Percentiles rank a stretch among this genome's conserved stretches.
phyloP scores from a whole-genome alignment of 2,113 vertebrate species.

The Nibea albiflora region DNA sequence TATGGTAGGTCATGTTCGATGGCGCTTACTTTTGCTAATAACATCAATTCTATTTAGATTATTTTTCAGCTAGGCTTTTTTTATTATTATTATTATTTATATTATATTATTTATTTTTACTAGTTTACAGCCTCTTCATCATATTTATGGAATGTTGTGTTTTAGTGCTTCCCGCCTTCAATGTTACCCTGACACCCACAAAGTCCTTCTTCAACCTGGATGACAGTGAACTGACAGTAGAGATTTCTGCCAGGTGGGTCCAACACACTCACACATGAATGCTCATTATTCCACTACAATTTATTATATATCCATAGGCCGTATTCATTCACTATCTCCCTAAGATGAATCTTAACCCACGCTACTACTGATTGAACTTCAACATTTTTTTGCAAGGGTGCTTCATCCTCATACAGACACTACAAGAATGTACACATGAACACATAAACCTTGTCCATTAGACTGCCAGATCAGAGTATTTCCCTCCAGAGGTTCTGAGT shows the following conservation, averaged over 20 bases:
- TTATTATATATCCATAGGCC: neutral
- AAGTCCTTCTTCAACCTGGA: slow-evolving; percentile 75
- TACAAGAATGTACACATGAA: neutral
- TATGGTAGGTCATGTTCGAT: slow-evolving; percentile 70
- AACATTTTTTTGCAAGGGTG: neutral
- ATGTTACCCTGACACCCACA: slow-evolving; percentile 79
- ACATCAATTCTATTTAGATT: neutral
- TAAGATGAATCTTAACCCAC: neutral
- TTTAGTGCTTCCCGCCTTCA: slow-evolving; percentile 85
- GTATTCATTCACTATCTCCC: neutral
- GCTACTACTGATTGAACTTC: neutral
- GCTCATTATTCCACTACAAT: neutral
- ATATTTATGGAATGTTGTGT: neutral
- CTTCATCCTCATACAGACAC: neutral
- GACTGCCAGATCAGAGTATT: neutral
- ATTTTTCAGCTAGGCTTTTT: too few relatives aligned
- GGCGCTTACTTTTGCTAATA: neutral
- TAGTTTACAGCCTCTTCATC: neutral
- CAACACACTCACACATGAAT: neutral
- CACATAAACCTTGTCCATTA: neutral
- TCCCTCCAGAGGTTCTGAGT: neutral
- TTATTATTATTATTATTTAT: too few relatives aligned
- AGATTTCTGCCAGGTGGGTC: slow-evolving; percentile 79
- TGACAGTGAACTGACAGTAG: slow-evolving; percentile 70
- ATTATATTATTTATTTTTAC: too few relatives aligned